Conservation (phyloP, 2,797 vertebrate species). For the Myotis planiceps region DNA sequence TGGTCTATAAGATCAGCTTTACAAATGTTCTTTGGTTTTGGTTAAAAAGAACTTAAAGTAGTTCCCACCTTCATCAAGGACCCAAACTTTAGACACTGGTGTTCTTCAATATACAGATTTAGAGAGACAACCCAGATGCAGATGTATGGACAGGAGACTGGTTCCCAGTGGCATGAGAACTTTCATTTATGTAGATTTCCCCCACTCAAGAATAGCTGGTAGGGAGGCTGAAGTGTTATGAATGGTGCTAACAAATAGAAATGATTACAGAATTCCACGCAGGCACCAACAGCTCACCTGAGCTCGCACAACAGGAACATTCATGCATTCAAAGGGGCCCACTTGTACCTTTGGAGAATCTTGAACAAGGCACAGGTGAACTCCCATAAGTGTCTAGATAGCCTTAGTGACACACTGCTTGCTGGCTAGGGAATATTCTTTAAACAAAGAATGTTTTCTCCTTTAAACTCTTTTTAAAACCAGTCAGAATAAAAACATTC, state of each 20-base stretch:
- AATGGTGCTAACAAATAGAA: not conserved
- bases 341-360: not conserved
- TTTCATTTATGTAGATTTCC: not conserved
- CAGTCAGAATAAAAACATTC: not conserved
- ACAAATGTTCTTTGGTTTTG: not conserved
- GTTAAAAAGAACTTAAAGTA: not conserved
- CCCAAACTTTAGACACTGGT: not conserved
- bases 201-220: not conserved
- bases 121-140: not conserved
- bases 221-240: not conserved
- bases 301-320: not conserved
- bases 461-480: not conserved
- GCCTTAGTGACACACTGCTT: not conserved
- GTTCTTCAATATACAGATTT: not conserved
- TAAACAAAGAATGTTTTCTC: not conserved
- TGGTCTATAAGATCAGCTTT: not conserved
- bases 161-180: conserved; percentile 9
- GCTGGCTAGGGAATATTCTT: not conserved
- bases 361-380: not conserved
- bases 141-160: not conserved
- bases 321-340: not conserved
- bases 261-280: not conserved
- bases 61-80: not conserved
- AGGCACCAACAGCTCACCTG: not conserved
- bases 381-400: not conserved